These are phyloP conservation scores for Lottia scabra DNA, from an alignment of 2,888 invertebrate species.

Conservation along the genomic window DNA sequence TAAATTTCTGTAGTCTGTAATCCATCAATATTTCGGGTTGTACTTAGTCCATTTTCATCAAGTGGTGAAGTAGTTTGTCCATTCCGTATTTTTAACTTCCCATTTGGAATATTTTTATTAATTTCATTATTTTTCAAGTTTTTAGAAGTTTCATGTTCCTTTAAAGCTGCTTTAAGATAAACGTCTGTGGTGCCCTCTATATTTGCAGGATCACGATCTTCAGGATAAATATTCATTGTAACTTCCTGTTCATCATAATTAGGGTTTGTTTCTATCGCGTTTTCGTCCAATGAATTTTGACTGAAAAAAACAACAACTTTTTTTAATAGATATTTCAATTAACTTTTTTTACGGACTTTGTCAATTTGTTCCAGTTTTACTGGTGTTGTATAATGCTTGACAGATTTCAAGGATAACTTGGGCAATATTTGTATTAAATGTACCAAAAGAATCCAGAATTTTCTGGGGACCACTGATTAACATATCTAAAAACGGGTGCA, in stretches of 20 bases:
- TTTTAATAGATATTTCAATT: not conserved
- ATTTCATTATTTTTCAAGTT: conserved; percentile 27
- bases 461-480: not conserved
- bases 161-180: conserved; percentile 33
- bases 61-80: conserved; percentile 19
- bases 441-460: not conserved
- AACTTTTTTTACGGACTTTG: not conserved
- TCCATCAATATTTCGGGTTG: conserved; percentile 33
- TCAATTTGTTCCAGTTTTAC: not conserved
- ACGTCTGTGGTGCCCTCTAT: conserved; percentile 26
- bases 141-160: conserved; percentile 30
- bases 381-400: no score
- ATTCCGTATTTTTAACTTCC: conserved; percentile 20
- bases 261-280: conserved; percentile 41
- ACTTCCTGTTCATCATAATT: conserved; percentile 52
- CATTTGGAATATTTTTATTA: conserved; percentile 21
- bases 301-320: conserved; percentile 34
- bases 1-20: conserved; percentile 38
- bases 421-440: not conserved
- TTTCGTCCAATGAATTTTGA: conserved; percentile 54
- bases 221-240: conserved; percentile 44
- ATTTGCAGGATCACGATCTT: conserved; percentile 27
- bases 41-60: conserved; percentile 22
- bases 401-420: not conserved
- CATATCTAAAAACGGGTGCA: no score